Conservation (phyloP, 2,888 invertebrate genomes). For the Conus canariensis region DNA sequence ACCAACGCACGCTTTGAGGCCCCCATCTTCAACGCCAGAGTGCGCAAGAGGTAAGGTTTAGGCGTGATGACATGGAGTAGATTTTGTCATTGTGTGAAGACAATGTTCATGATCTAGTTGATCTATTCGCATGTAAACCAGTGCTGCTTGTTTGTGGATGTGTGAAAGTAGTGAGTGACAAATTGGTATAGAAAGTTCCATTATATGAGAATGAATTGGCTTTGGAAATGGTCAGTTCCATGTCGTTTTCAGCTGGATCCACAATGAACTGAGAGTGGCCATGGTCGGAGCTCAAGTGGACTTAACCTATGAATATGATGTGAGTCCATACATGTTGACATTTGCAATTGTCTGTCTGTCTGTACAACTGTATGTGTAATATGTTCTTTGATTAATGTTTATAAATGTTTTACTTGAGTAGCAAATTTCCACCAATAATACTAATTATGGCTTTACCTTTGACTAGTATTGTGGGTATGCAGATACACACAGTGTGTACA, state of each 20-base stretch:
- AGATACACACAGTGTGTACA: no score
- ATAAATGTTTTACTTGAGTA: no score
- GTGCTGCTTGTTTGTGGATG: no score
- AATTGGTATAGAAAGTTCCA: no score
- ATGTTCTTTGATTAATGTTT: neutral
- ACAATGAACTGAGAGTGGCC: slow-evolving; percentile 92
- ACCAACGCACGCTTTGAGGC: slow-evolving; percentile 99
- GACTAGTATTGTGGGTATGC: no score
- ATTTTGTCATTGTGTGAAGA: neutral
- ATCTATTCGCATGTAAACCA: no score
- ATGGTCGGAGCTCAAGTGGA: slow-evolving; percentile 94
- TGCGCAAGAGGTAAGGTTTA: slow-evolving; percentile 87
- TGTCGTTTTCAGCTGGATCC: slow-evolving; percentile 85
- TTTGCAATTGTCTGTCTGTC: slow-evolving; percentile 1
- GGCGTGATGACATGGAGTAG: neutral
- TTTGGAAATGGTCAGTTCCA: neutral
- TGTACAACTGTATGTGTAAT: neutral
- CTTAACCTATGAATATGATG: slow-evolving; percentile 92
- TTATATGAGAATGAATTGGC: no score
- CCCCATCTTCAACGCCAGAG: slow-evolving; percentile 95
- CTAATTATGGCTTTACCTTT: no score
- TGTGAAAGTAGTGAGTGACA: no score
- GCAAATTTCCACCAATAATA: no score
- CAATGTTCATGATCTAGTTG: neutral
- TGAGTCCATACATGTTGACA: slow-evolving; percentile 50